Conservation (phyloP, 2,113 vertebrate species). For the Elephantulus edwardii region DNA sequence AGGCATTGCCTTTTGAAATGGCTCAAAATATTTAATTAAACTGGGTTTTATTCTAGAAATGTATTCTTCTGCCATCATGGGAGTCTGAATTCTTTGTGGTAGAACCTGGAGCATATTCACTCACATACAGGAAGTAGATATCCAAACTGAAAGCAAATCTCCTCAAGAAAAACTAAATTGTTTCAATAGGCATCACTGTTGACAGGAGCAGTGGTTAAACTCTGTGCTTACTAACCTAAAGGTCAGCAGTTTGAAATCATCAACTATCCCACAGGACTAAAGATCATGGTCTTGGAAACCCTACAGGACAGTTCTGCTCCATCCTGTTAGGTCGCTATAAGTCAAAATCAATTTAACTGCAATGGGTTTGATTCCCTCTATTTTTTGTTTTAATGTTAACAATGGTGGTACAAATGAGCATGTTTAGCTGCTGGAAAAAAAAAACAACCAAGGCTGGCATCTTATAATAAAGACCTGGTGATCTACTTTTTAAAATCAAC, state of each 20-base stretch:
- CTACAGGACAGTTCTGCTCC: background rate
- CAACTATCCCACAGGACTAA: background rate
- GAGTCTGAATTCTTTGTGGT: background rate
- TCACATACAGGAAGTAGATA: too few species aligned
- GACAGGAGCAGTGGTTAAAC: background rate
- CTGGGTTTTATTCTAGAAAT: background rate
- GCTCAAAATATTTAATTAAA: fast-evolving
- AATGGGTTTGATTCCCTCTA: background rate
- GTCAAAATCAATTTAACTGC: background rate
- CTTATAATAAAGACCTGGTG: background rate
- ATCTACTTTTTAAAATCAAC: background rate
- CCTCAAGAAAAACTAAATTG: too few species aligned
- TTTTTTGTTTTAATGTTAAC: background rate
- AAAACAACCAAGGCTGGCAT: background rate
- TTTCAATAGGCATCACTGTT: background rate
- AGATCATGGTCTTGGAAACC: background rate
- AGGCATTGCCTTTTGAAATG: fast-evolving
- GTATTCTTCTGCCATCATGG: background rate
- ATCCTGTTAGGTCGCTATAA: background rate
- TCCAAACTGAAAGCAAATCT: fast-evolving
- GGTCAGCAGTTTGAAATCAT: background rate
- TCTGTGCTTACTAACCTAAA: background rate
- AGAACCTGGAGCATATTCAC: too few species aligned
- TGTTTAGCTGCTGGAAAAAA: background rate
- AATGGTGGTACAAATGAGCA: background rate